Conservation (phyloP, 2,113 vertebrate species). For the Naja naja region DNA sequence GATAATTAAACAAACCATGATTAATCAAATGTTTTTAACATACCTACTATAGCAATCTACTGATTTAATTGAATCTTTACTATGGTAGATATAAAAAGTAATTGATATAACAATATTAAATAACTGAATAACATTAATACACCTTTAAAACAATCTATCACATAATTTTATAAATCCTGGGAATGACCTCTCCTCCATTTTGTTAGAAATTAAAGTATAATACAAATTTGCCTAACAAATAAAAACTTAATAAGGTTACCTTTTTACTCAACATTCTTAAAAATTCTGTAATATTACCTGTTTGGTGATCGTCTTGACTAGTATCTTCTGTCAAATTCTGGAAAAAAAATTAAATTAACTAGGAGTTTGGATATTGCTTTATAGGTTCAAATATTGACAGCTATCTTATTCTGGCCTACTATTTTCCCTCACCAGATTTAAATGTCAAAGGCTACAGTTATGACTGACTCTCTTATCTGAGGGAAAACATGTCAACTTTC, state of each 20-base stretch:
- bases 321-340: constrained; percentile 97
- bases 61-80: background rate
- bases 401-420: background rate
- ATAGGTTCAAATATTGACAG: constrained; percentile 33
- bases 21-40: background rate
- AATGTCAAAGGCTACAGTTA: background rate
- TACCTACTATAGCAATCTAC: background rate
- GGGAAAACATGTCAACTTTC: background rate
- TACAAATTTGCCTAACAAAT: background rate
- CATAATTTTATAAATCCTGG: background rate
- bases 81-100: background rate
- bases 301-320: constrained; percentile 90
- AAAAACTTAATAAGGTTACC: background rate
- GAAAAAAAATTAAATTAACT: constrained; percentile 59
- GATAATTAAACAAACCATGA: background rate
- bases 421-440: background rate
- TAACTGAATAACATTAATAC: background rate
- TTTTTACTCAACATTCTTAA: background rate
- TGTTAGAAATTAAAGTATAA: background rate
- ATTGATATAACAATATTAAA: background rate
- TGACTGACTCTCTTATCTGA: background rate
- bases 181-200: background rate
- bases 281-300: constrained; percentile 77
- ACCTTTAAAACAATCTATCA: background rate
- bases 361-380: constrained; percentile 7